Evolutionary conservation across 1,140 invertebrate species (phyloP).

Genomic region (Pectinophora gossypiella): DNA sequence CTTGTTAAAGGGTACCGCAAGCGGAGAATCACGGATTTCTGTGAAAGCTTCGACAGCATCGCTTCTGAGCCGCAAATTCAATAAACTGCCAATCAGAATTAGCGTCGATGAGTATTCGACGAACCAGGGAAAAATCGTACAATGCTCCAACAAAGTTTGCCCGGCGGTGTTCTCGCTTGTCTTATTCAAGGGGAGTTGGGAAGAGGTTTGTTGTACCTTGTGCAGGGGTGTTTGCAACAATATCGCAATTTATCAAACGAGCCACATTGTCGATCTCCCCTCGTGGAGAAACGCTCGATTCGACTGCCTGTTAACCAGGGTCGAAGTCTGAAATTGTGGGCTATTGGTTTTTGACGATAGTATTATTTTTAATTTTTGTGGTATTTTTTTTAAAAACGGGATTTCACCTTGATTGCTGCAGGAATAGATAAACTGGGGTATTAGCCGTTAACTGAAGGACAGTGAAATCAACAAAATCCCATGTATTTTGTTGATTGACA

Average conservation of each 20-base stretch:
- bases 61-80: neutral
- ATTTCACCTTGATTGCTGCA: no score
- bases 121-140: neutral
- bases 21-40: no score
- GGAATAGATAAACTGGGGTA: no score
- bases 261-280: constrained; percentile 59
- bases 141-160: neutral
- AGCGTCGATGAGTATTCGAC: neutral
- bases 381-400: no score
- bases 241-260: constrained; percentile 72
- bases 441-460: no score
- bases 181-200: neutral
- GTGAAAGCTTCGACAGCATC: neutral
- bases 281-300: constrained; percentile 20
- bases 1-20: no score
- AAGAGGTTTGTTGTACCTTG: neutral
- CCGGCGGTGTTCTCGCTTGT: neutral
- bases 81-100: neutral
- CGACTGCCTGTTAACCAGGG: neutral
- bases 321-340: neutral
- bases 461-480: no score
- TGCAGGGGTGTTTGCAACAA: constrained; percentile 43
- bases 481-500: no score
- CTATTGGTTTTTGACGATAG: no score
- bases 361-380: no score